phyloP scores from a whole-genome alignment of 2,888 invertebrate species.

The Rhyacophila evoluta region DNA sequence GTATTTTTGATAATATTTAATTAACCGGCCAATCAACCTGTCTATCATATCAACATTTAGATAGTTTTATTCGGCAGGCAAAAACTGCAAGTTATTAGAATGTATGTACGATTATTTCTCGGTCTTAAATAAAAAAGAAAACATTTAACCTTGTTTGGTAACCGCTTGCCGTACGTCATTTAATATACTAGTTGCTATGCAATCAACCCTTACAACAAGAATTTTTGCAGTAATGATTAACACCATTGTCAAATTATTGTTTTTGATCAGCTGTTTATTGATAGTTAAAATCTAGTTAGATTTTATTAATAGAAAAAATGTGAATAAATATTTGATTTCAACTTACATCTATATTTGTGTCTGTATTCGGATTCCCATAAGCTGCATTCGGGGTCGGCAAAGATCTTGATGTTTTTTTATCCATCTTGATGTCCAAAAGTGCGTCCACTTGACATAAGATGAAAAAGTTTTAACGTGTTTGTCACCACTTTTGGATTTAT shows the following conservation, averaged over 20 bases:
- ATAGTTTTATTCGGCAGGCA: neutral
- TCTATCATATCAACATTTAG: neutral
- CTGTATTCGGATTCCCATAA: neutral
- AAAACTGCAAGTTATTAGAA: neutral
- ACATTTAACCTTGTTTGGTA: conserved; percentile 5
- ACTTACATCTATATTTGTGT: conserved; percentile 10
- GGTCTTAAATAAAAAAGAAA: neutral
- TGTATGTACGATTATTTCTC: neutral
- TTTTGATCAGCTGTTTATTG: neutral
- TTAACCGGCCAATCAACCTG: neutral
- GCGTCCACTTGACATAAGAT: neutral
- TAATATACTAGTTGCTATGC: neutral
- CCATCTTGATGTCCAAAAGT: conserved; percentile 13
- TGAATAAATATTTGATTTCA: neutral
- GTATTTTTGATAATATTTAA: neutral
- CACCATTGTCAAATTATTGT: neutral
- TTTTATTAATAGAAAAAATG: too few relatives aligned
- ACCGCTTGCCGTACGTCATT: neutral
- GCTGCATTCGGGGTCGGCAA: neutral
- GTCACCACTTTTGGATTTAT: neutral
- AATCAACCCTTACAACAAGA: neutral
- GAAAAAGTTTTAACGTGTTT: neutral
- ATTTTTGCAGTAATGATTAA: too few relatives aligned
- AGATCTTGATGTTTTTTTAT: neutral
- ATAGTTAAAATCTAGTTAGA: too few relatives aligned